A percentile compares a stretch with the other conserved stretches of the same genome.
These are phyloP conservation scores for Campylorhamphus procurvoides DNA, from an alignment of 2,113 vertebrate species.

Conservation along the genomic window DNA sequence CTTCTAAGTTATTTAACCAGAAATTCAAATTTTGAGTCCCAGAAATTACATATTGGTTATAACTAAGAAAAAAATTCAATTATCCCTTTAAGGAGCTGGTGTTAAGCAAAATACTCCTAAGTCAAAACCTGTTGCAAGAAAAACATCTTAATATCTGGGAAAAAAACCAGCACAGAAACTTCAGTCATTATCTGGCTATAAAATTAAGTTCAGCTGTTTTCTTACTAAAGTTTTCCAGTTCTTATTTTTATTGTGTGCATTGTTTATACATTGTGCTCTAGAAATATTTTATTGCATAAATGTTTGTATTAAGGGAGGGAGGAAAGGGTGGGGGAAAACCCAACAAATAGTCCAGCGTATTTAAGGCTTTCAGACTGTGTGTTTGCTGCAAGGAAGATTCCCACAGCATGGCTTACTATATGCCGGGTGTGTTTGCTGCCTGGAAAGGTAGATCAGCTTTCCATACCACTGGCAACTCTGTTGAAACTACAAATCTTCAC, in stretches of 20 bases:
- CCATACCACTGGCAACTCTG: not conserved
- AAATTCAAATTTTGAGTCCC: not conserved
- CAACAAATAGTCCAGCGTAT: not conserved
- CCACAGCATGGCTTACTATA: not conserved
- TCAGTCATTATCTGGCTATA: not conserved
- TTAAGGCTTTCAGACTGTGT: not conserved
- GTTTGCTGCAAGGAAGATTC: not conserved
- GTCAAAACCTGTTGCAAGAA: not conserved
- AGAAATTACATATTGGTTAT: not conserved
- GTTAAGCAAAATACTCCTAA: not conserved
- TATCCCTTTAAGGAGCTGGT: not conserved
- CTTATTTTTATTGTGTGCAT: not conserved
- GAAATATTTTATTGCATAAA: constrained; percentile 24
- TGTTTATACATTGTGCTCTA: constrained; percentile 22
- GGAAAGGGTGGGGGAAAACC: not conserved
- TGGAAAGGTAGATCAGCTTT: not conserved
- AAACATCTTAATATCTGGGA: not conserved
- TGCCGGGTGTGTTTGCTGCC: not conserved
- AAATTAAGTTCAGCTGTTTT: not conserved
- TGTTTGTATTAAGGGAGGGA: constrained; percentile 33
- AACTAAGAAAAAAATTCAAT: not conserved
- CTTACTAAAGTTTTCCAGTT: not conserved
- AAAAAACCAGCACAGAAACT: not conserved
- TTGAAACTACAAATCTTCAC: not conserved
- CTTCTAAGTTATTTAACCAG: not conserved